phyloP scores from a whole-genome alignment of 2,888 invertebrate species.

The Protonemura montana region DNA sequence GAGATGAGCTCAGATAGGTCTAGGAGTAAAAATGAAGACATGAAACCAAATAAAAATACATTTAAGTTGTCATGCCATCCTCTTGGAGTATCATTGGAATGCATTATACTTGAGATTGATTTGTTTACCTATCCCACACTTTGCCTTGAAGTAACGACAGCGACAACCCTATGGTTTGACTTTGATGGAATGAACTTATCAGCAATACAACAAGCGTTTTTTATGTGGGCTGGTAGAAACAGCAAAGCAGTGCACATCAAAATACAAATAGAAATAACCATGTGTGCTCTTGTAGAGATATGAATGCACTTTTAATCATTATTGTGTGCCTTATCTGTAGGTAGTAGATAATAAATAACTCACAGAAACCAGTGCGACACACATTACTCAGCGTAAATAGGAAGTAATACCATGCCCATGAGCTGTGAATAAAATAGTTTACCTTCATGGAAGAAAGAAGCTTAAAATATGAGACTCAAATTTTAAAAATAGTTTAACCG shows the following conservation, averaged over 20 bases:
- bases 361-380: not conserved
- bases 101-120: too few species aligned
- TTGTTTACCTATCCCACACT: too few species aligned
- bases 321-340: not conserved
- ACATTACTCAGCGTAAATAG: not conserved
- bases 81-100: too few species aligned
- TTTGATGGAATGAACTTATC: too few species aligned
- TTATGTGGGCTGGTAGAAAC: too few species aligned
- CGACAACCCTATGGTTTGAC: too few species aligned
- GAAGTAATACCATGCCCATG: not conserved
- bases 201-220: too few species aligned
- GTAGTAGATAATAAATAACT: not conserved
- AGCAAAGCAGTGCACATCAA: not conserved
- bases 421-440: not conserved
- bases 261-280: not conserved
- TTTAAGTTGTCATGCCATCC: too few species aligned
- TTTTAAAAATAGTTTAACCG: not conserved
- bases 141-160: too few species aligned
- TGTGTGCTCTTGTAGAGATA: not conserved
- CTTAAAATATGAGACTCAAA: not conserved
- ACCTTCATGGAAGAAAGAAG: slow-evolving; percentile 12
- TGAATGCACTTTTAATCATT: not conserved
- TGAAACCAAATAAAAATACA: too few species aligned
- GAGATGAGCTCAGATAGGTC: too few species aligned
- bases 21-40: too few species aligned